Evolutionary conservation across 37 sponge, comb jelly and placozoan species (phyloP).

Genomic region (Spongia lamella): DNA sequence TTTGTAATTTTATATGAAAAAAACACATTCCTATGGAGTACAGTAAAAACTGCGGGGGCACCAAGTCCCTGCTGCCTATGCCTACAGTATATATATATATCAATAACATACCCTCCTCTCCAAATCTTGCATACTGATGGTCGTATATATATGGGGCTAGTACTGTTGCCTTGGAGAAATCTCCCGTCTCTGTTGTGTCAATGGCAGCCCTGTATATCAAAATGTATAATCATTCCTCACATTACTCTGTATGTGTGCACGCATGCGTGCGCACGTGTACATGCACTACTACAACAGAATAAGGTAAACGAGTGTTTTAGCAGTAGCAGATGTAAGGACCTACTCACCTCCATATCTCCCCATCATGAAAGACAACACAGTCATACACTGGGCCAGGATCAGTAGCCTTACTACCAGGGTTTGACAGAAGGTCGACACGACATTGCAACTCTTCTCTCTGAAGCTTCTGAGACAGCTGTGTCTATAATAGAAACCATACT

Average conservation of each 20-base stretch:
- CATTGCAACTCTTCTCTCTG: constrained; percentile 66
- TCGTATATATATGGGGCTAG: constrained; percentile 60
- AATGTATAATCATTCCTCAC: not conserved
- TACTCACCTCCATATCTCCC: constrained; percentile 70
- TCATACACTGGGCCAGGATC: constrained; percentile 82
- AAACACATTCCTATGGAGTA: not conserved
- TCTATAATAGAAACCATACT: constrained; percentile 4
- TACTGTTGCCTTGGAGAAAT: constrained; percentile 49
- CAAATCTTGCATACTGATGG: constrained; percentile 72
- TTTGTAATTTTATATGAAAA: not conserved
- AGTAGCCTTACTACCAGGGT: constrained; percentile 34
- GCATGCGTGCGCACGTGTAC: not conserved
- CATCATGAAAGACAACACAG: constrained; percentile 91
- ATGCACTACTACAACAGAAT: constrained; percentile 5
- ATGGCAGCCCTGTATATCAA: constrained; percentile 66
- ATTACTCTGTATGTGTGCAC: not conserved
- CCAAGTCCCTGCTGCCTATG: too few species aligned
- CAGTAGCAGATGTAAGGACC: not conserved
- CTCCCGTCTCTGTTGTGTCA: constrained; percentile 84
- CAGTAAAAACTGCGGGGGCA: not conserved
- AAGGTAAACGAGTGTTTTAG: too few species aligned
- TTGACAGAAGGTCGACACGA: constrained; percentile 63
- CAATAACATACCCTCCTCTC: not conserved
- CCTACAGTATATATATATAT: too few species aligned
- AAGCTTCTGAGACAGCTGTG: not conserved